These are phyloP conservation scores for Eolophus roseicapilla DNA, from an alignment of 2,113 vertebrate genomes.

Conservation along the genomic window DNA sequence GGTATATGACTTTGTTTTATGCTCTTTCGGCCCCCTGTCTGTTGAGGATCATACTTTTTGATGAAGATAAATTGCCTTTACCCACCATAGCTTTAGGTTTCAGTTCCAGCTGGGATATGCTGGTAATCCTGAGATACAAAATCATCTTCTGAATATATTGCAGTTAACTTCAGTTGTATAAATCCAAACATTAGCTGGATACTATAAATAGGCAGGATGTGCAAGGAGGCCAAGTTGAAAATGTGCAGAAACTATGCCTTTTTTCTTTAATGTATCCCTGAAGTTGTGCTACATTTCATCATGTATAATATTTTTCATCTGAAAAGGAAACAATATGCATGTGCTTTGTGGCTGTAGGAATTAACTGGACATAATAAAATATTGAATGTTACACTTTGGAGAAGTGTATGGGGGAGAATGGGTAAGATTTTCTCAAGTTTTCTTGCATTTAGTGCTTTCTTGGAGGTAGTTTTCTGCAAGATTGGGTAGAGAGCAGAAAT, in stretches of 20 bases:
- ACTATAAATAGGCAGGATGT: slow-evolving; percentile 60
- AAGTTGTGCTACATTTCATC: neutral
- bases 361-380: slow-evolving; percentile 11
- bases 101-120: neutral
- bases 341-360: neutral
- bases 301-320: neutral
- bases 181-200: slow-evolving; percentile 24
- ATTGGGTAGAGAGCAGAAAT: slow-evolving; percentile 17
- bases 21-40: neutral
- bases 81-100: neutral
- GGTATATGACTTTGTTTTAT: neutral
- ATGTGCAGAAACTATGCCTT: slow-evolving; percentile 24
- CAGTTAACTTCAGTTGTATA: slow-evolving; percentile 32
- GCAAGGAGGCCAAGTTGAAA: slow-evolving; percentile 50
- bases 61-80: neutral
- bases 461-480: slow-evolving; percentile 16
- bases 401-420: neutral
- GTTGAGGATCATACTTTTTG: neutral
- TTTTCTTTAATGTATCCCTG: neutral
- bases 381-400: neutral
- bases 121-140: slow-evolving; percentile 4
- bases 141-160: neutral
- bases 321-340: neutral
- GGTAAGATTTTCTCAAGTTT: neutral
- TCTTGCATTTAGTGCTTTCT: neutral